These are phyloP conservation scores for Urechis unicinctus DNA, from an alignment of 2,888 invertebrate genomes.

Conservation along the genomic window DNA sequence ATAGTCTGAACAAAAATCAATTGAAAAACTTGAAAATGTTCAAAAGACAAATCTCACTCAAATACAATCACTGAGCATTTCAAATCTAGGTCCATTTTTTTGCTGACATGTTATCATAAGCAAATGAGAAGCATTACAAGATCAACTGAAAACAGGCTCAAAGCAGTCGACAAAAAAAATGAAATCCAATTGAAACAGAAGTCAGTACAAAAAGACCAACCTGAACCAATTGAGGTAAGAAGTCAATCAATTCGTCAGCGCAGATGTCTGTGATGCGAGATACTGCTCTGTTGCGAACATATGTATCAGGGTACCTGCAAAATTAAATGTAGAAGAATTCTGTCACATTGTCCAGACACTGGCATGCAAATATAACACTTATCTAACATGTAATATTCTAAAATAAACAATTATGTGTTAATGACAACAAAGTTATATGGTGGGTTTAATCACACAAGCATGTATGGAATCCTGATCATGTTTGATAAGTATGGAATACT, in stretches of 20 bases:
- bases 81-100: neutral
- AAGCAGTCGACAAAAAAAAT: neutral
- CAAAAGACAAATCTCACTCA: neutral
- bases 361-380: neutral
- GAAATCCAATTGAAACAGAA: too few relatives aligned
- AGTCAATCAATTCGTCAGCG: constrained; percentile 82
- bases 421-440: neutral
- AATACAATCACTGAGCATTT: neutral
- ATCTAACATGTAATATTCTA: neutral
- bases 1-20: too few relatives aligned
- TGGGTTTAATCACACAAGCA: too few relatives aligned
- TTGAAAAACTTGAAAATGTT: too few relatives aligned
- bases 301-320: constrained; percentile 80
- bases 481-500: too few relatives aligned
- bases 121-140: too few relatives aligned
- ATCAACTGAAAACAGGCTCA: neutral
- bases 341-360: too few relatives aligned
- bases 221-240: constrained; percentile 87
- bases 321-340: too few relatives aligned
- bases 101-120: too few relatives aligned
- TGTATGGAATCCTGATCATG: too few relatives aligned
- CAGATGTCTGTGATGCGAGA: constrained; percentile 71
- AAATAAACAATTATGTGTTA: too few relatives aligned
- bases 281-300: constrained; percentile 79
- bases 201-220: constrained; percentile 25